These are phyloP conservation scores for Lordiphosa stackelbergi DNA, from an alignment of 1,140 invertebrate species.

Conservation along the genomic window DNA sequence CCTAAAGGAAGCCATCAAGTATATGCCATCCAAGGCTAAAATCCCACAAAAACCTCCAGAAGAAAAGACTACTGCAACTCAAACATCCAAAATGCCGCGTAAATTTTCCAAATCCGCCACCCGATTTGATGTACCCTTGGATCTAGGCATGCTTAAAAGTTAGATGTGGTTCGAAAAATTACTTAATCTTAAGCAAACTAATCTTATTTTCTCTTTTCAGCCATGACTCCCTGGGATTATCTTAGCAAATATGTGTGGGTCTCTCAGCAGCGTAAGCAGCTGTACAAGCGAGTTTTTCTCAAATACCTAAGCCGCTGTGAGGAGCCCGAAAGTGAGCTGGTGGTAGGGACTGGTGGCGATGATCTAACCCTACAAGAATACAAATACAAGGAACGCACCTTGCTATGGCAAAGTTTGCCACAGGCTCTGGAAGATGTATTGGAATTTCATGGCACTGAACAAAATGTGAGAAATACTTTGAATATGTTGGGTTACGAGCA, in stretches of 20 bases:
- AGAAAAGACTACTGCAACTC: conserved; percentile 32
- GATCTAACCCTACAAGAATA: conserved; percentile 49
- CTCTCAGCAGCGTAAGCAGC: conserved; percentile 79
- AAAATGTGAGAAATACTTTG: conserved; percentile 57
- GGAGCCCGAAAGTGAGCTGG: conserved; percentile 46
- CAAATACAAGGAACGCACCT: conserved; percentile 60
- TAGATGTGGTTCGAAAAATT: conserved; percentile 6
- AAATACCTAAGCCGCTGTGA: conserved; percentile 61
- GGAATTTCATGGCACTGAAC: conserved; percentile 68
- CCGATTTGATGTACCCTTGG: conserved; percentile 82
- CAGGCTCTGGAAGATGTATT: conserved; percentile 70
- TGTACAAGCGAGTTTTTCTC: conserved; percentile 78
- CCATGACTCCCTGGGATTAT: conserved; percentile 80
- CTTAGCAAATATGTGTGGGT: conserved; percentile 80
- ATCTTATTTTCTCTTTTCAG: conserved; percentile 55
- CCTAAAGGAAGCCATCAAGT: conserved; percentile 67
- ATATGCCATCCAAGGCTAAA: conserved; percentile 54
- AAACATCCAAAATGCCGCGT: conserved; percentile 78
- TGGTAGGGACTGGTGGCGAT: conserved; percentile 29
- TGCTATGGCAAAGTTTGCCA: conserved; percentile 50
- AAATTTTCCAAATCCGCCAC: conserved; percentile 81
- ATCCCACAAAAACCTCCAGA: conserved; percentile 33
- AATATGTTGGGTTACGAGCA: conserved; percentile 41
- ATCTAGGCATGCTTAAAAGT: conserved; percentile 79
- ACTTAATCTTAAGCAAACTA: not conserved